Percentiles rank a stretch among this genome's conserved stretches.
Conservation (phyloP, 1,140 invertebrate species). For the Drosophila trapezifrons region DNA sequence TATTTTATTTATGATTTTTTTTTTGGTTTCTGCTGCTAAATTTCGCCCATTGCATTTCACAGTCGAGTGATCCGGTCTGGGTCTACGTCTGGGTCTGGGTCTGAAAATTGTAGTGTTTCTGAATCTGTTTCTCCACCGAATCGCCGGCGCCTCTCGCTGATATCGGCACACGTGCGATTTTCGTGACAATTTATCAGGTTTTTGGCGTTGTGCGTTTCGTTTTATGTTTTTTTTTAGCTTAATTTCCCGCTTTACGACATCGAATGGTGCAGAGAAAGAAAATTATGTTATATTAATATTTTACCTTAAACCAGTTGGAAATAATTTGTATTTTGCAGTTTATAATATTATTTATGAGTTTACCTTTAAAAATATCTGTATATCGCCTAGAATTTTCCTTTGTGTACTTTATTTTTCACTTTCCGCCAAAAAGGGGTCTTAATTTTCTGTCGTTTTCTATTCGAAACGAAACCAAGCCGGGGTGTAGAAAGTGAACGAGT, state of each 20-base stretch:
- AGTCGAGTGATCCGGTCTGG: conserved; percentile 71
- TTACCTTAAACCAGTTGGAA: no score
- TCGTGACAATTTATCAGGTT: conserved; percentile 78
- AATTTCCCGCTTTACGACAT: neutral
- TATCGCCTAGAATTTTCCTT: neutral
- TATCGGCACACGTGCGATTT: conserved; percentile 78
- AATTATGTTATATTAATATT: neutral
- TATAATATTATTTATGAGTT: no score
- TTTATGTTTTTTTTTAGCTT: conserved; percentile 24
- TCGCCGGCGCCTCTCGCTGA: conserved; percentile 50
- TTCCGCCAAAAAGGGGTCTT: conserved; percentile 26
- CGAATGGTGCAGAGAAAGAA: conserved; percentile 1
- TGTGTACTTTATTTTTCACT: conserved; percentile 35
- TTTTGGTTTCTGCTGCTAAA: conserved; percentile 10
- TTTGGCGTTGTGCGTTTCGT: conserved; percentile 20
- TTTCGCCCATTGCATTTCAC: conserved; percentile 71
- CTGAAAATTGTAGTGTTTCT: conserved; percentile 26
- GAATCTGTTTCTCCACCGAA: conserved; percentile 33
- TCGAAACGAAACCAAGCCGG: conserved; percentile 4
- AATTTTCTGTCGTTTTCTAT: conserved; percentile 29
- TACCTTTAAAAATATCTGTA: neutral
- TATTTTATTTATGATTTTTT: conserved; percentile 9
- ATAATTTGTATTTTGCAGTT: no score
- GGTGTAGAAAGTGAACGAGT: conserved; percentile 66
- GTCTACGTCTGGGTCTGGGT: conserved; percentile 33